These are phyloP conservation scores for Stenoptilia bipunctidactyla DNA, from an alignment of 2,888 invertebrate genomes.

Conservation along the genomic window DNA sequence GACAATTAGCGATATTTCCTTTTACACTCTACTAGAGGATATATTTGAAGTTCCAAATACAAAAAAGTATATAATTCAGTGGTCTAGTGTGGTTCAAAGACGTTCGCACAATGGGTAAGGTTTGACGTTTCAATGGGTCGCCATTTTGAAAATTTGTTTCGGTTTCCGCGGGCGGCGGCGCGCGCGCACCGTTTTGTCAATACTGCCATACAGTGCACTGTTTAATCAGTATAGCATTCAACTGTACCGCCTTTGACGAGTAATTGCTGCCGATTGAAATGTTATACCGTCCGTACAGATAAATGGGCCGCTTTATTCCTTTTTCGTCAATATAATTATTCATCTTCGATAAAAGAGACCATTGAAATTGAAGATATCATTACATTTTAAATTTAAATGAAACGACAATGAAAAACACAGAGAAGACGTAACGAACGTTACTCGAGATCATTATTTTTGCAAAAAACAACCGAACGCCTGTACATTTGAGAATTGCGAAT, in stretches of 20 bases:
- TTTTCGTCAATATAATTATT: background rate
- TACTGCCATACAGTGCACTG: slow-evolving; percentile 52
- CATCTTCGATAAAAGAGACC: too few relatives aligned
- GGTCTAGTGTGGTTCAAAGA: slow-evolving; percentile 15
- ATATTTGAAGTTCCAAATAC: background rate
- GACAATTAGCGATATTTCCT: background rate
- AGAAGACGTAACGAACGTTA: background rate
- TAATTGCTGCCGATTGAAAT: slow-evolving; percentile 64
- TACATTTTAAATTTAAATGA: background rate
- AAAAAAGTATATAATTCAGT: background rate
- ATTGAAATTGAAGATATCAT: too few relatives aligned
- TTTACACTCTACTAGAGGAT: background rate
- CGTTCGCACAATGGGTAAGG: slow-evolving; percentile 41
- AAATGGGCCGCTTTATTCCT: slow-evolving; percentile 9
- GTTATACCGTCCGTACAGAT: slow-evolving; percentile 27
- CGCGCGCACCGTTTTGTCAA: slow-evolving; percentile 62
- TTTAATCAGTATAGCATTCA: slow-evolving; percentile 63
- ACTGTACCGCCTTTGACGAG: slow-evolving; percentile 65
- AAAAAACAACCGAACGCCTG: background rate
- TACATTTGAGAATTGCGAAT: background rate
- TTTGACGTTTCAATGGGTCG: slow-evolving; percentile 61
- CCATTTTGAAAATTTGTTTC: slow-evolving; percentile 58
- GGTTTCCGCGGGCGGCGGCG: slow-evolving; percentile 34
- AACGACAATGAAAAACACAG: background rate
- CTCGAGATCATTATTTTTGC: background rate